A percentile compares a stretch with the other conserved stretches of the same genome.
These are phyloP conservation scores for Hirtodrosophila histrioides DNA, from an alignment of 2,888 invertebrate genomes.

Conservation along the genomic window DNA sequence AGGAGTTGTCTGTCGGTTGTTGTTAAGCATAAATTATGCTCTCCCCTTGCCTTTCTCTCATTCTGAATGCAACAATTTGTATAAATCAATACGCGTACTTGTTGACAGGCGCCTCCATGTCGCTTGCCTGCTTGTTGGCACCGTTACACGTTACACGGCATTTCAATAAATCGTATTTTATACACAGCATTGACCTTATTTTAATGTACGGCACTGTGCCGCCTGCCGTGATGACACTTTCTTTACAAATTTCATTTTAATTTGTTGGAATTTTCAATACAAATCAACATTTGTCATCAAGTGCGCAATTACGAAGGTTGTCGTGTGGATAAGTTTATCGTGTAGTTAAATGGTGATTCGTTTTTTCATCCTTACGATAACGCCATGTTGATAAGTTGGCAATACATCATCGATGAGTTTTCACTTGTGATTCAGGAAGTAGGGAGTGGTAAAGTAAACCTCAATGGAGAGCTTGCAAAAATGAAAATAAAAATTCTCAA, in stretches of 20 bases:
- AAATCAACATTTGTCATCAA: slow-evolving; percentile 4
- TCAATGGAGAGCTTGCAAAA: no score
- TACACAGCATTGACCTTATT: slow-evolving; percentile 60
- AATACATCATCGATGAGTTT: no score
- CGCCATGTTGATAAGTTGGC: no score
- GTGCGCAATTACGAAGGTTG: no score
- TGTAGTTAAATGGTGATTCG: no score
- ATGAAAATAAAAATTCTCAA: no score
- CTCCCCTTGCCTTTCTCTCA: slow-evolving; percentile 5
- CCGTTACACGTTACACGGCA: slow-evolving; percentile 38
- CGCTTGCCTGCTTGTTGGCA: slow-evolving; percentile 7
- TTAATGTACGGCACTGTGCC: slow-evolving; percentile 66
- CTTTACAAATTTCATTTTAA: slow-evolving; percentile 9
- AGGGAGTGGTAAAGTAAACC: no score
- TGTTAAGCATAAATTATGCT: slow-evolving; percentile 63
- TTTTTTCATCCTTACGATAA: no score
- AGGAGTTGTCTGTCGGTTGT: slow-evolving; percentile 36
- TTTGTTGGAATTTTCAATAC: background rate
- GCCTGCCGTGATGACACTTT: slow-evolving; percentile 2
- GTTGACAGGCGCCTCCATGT: slow-evolving; percentile 58
- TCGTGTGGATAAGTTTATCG: no score
- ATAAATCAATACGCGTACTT: slow-evolving; percentile 68
- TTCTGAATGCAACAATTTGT: slow-evolving; percentile 59
- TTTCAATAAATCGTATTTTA: slow-evolving; percentile 41
- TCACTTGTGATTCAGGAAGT: no score